Evolutionary conservation across 2,113 vertebrate species (phyloP).

Genomic region (Notarius quadriscutis): DNA sequence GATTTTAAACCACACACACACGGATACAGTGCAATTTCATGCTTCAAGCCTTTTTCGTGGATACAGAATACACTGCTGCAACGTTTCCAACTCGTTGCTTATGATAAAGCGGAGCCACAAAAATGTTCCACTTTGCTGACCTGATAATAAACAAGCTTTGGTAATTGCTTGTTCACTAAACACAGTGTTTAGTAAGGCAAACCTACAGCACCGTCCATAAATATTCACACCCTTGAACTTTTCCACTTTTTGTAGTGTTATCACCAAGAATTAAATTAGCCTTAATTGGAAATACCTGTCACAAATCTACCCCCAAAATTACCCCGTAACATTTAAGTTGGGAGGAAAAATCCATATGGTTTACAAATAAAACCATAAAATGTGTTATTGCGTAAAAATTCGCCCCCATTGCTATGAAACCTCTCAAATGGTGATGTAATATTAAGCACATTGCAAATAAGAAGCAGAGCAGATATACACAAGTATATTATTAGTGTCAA

Average conservation of each 20-base stretch:
- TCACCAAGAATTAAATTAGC: neutral
- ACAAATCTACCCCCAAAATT: neutral
- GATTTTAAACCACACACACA: neutral
- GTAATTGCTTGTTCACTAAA: neutral
- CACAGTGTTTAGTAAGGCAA: neutral
- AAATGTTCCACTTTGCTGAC: neutral
- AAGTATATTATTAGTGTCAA: neutral
- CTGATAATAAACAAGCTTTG: neutral
- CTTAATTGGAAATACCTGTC: neutral
- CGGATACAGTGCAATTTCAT: neutral
- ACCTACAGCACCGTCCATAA: neutral
- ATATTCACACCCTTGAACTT: neutral
- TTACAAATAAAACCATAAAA: neutral
- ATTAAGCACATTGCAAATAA: neutral
- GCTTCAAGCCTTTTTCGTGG: neutral
- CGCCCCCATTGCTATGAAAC: neutral
- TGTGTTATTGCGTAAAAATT: neutral
- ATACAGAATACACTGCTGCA: conserved; percentile 1
- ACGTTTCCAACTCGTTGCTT: neutral
- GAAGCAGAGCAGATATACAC: neutral
- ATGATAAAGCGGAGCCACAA: too few relatives aligned
- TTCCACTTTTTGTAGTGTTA: neutral
- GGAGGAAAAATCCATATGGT: neutral
- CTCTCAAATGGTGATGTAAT: neutral
- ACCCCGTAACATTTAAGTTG: neutral